These are phyloP conservation scores for Solea senegalensis DNA, from an alignment of 2,113 vertebrate species.

Conservation along the genomic window DNA sequence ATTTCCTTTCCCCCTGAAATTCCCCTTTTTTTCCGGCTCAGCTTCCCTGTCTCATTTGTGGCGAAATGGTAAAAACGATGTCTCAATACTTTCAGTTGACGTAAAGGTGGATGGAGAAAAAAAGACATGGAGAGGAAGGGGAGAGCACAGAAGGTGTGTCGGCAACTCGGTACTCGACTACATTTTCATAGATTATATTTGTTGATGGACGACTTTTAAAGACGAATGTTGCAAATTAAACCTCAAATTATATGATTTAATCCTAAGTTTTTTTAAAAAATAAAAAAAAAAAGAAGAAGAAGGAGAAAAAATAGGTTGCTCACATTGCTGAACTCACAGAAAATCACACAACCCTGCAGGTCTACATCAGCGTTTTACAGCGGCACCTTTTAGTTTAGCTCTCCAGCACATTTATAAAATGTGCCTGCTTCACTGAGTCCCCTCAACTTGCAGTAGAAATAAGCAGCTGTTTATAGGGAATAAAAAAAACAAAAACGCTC, in stretches of 20 bases:
- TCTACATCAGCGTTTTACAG: neutral
- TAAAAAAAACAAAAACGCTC: too few relatives aligned
- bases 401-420: neutral
- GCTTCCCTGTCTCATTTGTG: too few relatives aligned
- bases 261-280: neutral
- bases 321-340: neutral
- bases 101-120: too few relatives aligned
- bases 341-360: neutral
- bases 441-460: neutral
- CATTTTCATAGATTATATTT: too few relatives aligned
- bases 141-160: too few relatives aligned
- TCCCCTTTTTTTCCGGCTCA: too few relatives aligned
- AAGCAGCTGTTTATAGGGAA: neutral
- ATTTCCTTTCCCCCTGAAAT: neutral
- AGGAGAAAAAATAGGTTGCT: neutral
- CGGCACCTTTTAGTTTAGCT: neutral
- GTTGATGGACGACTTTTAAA: too few relatives aligned
- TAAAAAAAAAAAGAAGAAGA: neutral
- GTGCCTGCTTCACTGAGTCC: neutral
- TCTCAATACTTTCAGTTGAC: too few relatives aligned
- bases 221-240: neutral
- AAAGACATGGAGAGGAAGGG: too few relatives aligned
- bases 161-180: too few relatives aligned
- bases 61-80: too few relatives aligned
- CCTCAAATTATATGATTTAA: neutral